Percentiles rank a stretch among this genome's conserved stretches.
Evolutionary conservation across 1,140 invertebrate genomes (phyloP).

Genomic region (Mamestra configurata): DNA sequence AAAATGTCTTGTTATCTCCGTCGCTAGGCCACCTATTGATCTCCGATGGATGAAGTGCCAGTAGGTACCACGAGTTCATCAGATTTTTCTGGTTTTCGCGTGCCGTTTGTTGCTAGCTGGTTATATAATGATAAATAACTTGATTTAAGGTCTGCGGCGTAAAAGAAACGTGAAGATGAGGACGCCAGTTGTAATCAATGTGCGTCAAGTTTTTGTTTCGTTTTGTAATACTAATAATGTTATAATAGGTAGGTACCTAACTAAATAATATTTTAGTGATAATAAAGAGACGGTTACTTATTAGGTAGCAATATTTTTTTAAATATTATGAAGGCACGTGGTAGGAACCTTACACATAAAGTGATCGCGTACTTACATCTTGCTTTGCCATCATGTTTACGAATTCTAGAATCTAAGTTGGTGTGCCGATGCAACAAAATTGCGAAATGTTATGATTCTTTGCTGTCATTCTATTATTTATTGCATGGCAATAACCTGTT

Average conservation of each 20-base stretch:
- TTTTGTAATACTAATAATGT: too few relatives aligned
- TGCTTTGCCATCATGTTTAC: neutral
- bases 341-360: too few relatives aligned
- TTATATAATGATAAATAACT: slow-evolving; percentile 38
- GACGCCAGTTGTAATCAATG: slow-evolving; percentile 26
- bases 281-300: neutral
- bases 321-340: too few relatives aligned
- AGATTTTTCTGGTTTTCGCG: slow-evolving; percentile 22
- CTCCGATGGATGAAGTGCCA: slow-evolving; percentile 41
- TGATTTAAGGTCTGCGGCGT: neutral
- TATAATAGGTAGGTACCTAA: too few relatives aligned
- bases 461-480: neutral
- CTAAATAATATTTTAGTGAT: neutral
- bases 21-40: slow-evolving; percentile 68
- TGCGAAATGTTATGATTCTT: slow-evolving; percentile 9
- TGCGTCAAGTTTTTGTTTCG: slow-evolving; percentile 17
- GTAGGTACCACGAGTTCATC: slow-evolving; percentile 1
- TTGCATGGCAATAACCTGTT: slow-evolving; percentile 26
- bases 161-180: slow-evolving; percentile 31
- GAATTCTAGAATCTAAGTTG: neutral
- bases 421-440: neutral
- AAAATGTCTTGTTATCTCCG: slow-evolving; percentile 35
- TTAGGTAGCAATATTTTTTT: neutral
- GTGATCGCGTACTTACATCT: too few relatives aligned
- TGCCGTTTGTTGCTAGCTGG: slow-evolving; percentile 10